These are phyloP conservation scores for Cephus runcator DNA, from an alignment of 2,888 invertebrate genomes.

Conservation along the genomic window DNA sequence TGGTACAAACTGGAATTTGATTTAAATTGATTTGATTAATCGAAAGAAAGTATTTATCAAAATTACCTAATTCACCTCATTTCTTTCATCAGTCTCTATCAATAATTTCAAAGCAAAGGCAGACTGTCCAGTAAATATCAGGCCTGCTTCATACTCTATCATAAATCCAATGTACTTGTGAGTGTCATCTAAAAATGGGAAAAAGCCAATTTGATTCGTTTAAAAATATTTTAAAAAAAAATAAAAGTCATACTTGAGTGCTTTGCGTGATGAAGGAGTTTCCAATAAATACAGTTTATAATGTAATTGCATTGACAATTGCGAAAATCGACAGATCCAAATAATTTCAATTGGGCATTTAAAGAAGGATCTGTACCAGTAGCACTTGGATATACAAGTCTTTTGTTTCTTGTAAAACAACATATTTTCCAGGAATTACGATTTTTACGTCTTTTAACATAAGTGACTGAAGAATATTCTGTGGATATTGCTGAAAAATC, in stretches of 20 bases:
- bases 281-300: slow-evolving; percentile 33
- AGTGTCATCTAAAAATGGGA: slow-evolving; percentile 23
- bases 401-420: not conserved
- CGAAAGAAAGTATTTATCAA: not conserved
- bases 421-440: not conserved
- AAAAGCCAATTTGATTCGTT: not conserved
- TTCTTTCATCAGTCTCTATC: slow-evolving; percentile 35
- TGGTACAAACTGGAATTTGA: not conserved
- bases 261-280: slow-evolving; percentile 32
- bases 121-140: slow-evolving; percentile 51
- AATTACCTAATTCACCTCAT: slow-evolving; percentile 21
- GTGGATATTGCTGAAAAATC: not conserved
- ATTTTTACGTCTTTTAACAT: not conserved
- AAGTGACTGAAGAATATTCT: not conserved
- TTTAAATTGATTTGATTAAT: not conserved
- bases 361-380: slow-evolving; percentile 19
- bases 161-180: slow-evolving; percentile 49
- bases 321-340: slow-evolving; percentile 39
- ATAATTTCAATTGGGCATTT: slow-evolving; percentile 23
- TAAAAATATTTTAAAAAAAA: not conserved
- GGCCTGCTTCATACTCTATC: slow-evolving; percentile 54
- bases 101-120: slow-evolving; percentile 51
- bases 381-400: not conserved
- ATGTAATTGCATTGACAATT: slow-evolving; percentile 40
- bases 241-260: slow-evolving; percentile 25